These are phyloP conservation scores for Chitala chitala DNA, from an alignment of 2,113 vertebrate species.

Conservation along the genomic window DNA sequence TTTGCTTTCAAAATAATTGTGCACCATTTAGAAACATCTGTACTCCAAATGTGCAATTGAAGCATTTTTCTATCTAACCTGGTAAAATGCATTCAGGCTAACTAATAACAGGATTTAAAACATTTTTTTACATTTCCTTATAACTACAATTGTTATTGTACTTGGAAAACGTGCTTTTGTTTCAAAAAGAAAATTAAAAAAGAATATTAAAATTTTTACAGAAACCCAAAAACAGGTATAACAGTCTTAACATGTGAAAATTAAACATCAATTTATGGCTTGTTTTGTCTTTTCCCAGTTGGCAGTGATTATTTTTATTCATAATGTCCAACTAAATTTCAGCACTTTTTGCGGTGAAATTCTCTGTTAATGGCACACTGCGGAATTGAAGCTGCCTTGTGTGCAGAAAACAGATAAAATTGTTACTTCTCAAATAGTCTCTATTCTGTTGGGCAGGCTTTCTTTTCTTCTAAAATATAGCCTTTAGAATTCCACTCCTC, in stretches of 20 bases:
- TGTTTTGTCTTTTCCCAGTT: constrained; percentile 55
- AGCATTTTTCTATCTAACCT: constrained; percentile 36
- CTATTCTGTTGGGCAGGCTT: constrained; percentile 85
- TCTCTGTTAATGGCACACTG: constrained; percentile 81
- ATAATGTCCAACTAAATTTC: constrained; percentile 61
- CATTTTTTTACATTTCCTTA: neutral
- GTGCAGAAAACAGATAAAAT: constrained; percentile 86
- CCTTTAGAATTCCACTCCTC: constrained; percentile 80
- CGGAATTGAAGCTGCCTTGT: constrained; percentile 77
- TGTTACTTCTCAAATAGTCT: constrained; percentile 89
- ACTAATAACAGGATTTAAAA: neutral
- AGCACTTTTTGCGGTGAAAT: constrained; percentile 71
- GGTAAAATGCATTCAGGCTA: constrained; percentile 22
- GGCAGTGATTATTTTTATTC: constrained; percentile 69
- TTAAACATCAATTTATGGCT: constrained; percentile 50
- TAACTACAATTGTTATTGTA: too few relatives aligned
- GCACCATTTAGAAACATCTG: constrained; percentile 19
- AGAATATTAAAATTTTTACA: neutral
- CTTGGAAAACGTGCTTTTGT: too few relatives aligned
- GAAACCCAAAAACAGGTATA: neutral
- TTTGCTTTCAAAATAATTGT: constrained; percentile 24
- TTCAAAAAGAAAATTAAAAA: neutral
- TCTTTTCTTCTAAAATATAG: constrained; percentile 81
- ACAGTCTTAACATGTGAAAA: constrained; percentile 22
- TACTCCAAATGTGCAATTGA: constrained; percentile 13